These are phyloP conservation scores for Rhopalosiphum nymphaeae DNA, from an alignment of 2,888 invertebrate species.

Conservation along the genomic window DNA sequence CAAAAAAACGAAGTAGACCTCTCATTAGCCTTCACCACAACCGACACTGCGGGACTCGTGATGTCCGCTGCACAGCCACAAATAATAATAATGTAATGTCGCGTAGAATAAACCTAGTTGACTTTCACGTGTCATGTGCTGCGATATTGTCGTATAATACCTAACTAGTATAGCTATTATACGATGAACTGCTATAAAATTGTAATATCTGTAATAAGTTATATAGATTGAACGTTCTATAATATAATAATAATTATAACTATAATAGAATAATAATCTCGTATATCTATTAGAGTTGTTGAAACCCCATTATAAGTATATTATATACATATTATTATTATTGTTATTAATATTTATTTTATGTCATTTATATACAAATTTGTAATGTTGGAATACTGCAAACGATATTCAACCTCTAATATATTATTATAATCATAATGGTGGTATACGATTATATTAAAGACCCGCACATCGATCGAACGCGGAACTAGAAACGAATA, in stretches of 20 bases:
- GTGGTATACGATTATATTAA: background rate
- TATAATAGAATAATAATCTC: background rate
- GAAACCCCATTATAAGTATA: background rate
- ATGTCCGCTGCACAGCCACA: background rate
- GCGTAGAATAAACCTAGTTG: background rate
- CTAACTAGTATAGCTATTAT: background rate
- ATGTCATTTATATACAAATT: background rate
- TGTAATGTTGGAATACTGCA: background rate
- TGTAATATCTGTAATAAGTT: background rate
- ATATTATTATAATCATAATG: background rate
- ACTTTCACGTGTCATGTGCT: background rate
- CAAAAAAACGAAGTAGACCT: constrained; percentile 6
- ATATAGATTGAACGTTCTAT: background rate
- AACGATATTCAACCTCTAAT: constrained; percentile 10
- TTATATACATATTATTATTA: background rate
- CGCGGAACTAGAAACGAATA: background rate
- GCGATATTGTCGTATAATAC: background rate
- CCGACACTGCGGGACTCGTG: background rate
- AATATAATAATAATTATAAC: too few relatives aligned
- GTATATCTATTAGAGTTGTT: background rate
- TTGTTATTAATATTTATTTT: background rate
- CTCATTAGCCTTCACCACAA: background rate
- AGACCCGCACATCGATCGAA: background rate
- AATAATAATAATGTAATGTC: background rate
- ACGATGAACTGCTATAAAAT: background rate